Base-by-base conservation (phyloP, 2,113 vertebrate species). In the Piaya cayana region DNA sequence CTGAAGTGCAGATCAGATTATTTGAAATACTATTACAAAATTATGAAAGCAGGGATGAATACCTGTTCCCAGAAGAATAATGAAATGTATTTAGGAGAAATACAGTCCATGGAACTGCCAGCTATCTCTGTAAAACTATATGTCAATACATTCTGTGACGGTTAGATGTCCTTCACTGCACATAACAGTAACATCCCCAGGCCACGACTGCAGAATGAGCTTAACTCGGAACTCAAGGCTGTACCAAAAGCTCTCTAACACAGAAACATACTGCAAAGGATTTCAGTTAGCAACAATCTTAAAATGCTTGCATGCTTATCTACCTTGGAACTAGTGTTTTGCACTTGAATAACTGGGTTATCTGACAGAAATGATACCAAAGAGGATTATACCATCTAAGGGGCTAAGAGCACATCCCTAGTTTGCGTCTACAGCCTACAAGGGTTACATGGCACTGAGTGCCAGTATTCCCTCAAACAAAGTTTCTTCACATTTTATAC, bases 251-350 rank as follows among this genome's bases (percentile, higher is more conserved):
- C 79, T 94, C 89, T 92, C 60, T 60, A 91, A 55, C 64, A 92
- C 37, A 90, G 63, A 88, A 83, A 84, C 1, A 29, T 9, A 90
- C 65, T 86, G 90, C 82, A 92, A 69, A 88, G 86, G 64, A 92
- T 76, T 82, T 95, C 67, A 53, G 71, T 80, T 76, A 76, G 67
- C 47, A 87, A 50, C 65, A 84, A 47, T 70, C 53, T 83, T 81
- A 52, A 94, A 96, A 92, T 92, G 86, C 69, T 92, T 96, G 77
- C 86, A 80, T 65, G 79, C 71, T 83, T 87, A 30, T 62, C 72
- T 64, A n/a, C 71, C 32, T 95, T 56, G 32, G 59, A 84, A 83
- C 68, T 53, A 84, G 60, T 13, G 47, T 36, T 85, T 7, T 53
- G 26, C 63, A 6, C 12, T 84, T 84, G 36, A 76, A 74, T 83